Conservation (phyloP, 2,797 vertebrate species). For the Chaetodon trifasciatus region DNA sequence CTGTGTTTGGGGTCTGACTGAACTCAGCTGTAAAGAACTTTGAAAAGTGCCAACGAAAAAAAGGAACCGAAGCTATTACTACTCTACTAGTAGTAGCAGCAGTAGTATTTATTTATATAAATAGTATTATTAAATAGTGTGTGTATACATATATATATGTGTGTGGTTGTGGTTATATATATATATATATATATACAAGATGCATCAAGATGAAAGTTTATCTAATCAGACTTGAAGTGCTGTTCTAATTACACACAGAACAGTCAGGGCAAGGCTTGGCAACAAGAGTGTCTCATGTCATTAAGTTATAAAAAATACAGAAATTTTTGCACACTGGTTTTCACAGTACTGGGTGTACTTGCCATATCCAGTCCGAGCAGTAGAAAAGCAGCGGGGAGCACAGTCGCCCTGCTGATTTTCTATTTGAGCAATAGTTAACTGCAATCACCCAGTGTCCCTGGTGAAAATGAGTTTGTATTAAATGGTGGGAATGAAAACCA, state of each 20-base stretch:
- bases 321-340: background rate
- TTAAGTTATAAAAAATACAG: background rate
- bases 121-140: too few relatives aligned
- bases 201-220: background rate
- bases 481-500: conserved; percentile 35
- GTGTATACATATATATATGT: too few relatives aligned
- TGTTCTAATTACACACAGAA: background rate
- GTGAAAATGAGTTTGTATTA: conserved; percentile 19
- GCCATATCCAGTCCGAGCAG: background rate
- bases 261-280: background rate
- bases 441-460: conserved; percentile 19
- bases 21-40: background rate
- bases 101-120: background rate
- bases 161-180: too few relatives aligned
- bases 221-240: background rate
- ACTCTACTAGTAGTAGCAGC: background rate
- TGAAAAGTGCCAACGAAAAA: background rate
- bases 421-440: background rate
- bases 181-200: too few relatives aligned
- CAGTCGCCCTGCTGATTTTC: conserved; percentile 16
- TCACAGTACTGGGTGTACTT: background rate
- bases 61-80: background rate
- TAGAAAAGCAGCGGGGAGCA: background rate
- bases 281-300: background rate
- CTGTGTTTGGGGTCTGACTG: background rate